These are phyloP conservation scores for Ctenochaetus hawaiiensis DNA, from an alignment of 2,797 vertebrate genomes.

Conservation along the genomic window DNA sequence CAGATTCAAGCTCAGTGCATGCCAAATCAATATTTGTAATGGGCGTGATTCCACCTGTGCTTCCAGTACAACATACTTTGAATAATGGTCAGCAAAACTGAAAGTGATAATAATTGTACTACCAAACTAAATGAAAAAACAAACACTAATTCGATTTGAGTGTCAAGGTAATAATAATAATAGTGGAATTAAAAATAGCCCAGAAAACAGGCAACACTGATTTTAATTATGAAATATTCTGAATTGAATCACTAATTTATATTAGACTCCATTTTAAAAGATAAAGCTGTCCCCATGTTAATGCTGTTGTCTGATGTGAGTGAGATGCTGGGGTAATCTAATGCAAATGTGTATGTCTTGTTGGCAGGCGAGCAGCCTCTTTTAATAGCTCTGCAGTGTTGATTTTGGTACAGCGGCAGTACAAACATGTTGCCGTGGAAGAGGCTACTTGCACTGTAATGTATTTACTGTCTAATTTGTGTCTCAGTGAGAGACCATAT, in stretches of 20 bases:
- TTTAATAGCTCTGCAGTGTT: slow-evolving; percentile 71
- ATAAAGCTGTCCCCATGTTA: slow-evolving; percentile 52
- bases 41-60: slow-evolving; percentile 47
- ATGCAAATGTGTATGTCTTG: slow-evolving; percentile 63
- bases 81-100: slow-evolving; percentile 23
- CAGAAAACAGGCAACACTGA: background rate
- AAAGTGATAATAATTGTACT: slow-evolving; percentile 30
- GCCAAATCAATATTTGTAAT: slow-evolving; percentile 45
- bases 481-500: slow-evolving; percentile 88
- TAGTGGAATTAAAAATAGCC: background rate
- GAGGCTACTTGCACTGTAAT: slow-evolving; percentile 85
- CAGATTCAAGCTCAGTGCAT: background rate
- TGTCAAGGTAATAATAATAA: slow-evolving; percentile 13
- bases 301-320: slow-evolving; percentile 44
- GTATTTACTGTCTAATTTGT: slow-evolving; percentile 91
- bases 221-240: slow-evolving; percentile 8
- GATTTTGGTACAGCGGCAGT: slow-evolving; percentile 74
- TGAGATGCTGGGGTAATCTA: slow-evolving; percentile 47
- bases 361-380: slow-evolving; percentile 65
- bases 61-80: slow-evolving; percentile 17
- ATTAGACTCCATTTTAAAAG: slow-evolving; percentile 29
- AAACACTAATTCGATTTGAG: background rate
- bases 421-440: slow-evolving; percentile 83
- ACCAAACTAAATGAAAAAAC: slow-evolving; percentile 6
- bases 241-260: slow-evolving; percentile 40